Base-by-base conservation (phyloP, 2,888 invertebrate genomes). In the Calliopum simillimum region DNA sequence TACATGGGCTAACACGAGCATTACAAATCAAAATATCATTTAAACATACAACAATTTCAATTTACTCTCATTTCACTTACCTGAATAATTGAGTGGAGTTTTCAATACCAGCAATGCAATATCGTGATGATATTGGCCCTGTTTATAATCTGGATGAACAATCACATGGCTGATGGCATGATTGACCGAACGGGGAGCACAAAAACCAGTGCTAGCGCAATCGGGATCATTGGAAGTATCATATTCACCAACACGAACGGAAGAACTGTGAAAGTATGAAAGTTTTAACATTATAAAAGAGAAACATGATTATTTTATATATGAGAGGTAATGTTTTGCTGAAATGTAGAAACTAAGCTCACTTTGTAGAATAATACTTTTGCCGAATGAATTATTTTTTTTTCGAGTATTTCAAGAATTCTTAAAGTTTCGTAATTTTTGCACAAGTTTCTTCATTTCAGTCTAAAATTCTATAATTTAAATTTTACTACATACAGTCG, bases 161-260 rank as follows among this genome's bases (percentile, higher is more conserved):
- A 94, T 88, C 1, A 94, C 91, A 79, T 91, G 92, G 75, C 91
- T 92, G 63, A 94, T 91, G 74, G 91, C 89, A 76, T 93, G 89
- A 73, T 91, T 91, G 78, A 91, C 90, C 0, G 90, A 89, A 1
- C 91, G 90, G 0, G 91, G 90, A 0, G 92, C 93, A 84, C 94
- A 94, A 86, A 93, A 93, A 76, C 90, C 90, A 16, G 85, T 81
- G 53, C 89, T 90, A 64, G 90, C 91, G 80, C 94, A 94, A 82
- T 94, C 94, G 0, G 93, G 92, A 81, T 93, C 91, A 0, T 88
- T 89, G n/a, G 89, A 88, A 1, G 90, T 90, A 77, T 92, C 90
- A 87, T 90, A 94, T 85, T 94, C 94, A 0, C 94, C 94, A 0
- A 92, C 89, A 47, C 92, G 89, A 51, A 93, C 91, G 5, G 91